These are phyloP conservation scores for Xiphophorus maculatus DNA, from an alignment of 2,113 vertebrate species.

Conservation along the genomic window DNA sequence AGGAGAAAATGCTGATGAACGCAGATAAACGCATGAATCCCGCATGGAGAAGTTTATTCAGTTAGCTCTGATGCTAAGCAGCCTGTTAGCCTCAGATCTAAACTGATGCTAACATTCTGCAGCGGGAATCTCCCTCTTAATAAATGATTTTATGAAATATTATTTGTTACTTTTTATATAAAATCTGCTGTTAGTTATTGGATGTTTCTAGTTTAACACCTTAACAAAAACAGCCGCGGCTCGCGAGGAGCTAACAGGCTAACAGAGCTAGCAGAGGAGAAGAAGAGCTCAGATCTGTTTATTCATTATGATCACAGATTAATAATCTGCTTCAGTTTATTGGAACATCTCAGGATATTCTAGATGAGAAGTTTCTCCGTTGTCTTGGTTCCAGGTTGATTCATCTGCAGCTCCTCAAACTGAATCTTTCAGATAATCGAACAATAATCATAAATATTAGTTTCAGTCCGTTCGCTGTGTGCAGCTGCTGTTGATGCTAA, in stretches of 20 bases:
- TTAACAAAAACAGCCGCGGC: neutral
- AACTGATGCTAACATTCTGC: neutral
- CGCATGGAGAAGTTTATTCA: neutral
- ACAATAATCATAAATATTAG: no score
- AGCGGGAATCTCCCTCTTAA: neutral
- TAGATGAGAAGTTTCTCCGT: neutral
- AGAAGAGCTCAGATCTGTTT: no score
- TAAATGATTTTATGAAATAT: neutral
- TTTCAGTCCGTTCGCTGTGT: no score
- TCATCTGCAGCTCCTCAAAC: no score
- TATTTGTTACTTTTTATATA: neutral
- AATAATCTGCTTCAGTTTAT: neutral
- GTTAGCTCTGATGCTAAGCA: constrained; percentile 1
- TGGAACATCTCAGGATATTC: neutral
- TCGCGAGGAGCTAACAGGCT: no score
- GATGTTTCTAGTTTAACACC: neutral
- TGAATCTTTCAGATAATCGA: no score
- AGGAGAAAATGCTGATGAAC: neutral
- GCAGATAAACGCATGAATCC: neutral
- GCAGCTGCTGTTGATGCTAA: no score
- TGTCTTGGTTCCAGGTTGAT: neutral
- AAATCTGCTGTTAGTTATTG: neutral
- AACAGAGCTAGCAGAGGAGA: no score
- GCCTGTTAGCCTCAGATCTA: constrained; percentile 20
- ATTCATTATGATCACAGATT: neutral